Evolutionary conservation across 2,797 vertebrate genomes (phyloP).

Genomic region (Gallinago nigripennis): DNA sequence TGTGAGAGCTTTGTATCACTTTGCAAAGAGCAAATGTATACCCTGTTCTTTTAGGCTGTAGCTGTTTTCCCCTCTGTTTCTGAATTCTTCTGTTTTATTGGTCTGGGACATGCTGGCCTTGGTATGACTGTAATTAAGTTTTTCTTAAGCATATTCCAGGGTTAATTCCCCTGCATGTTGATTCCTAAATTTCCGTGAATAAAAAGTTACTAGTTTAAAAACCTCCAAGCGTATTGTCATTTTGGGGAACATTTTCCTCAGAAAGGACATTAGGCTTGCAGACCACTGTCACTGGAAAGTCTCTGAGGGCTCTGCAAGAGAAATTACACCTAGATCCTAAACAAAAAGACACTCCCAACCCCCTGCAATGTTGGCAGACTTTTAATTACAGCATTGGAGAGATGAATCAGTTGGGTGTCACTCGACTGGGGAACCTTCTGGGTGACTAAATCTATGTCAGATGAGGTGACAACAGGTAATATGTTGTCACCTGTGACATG

Average conservation of each 20-base stretch:
- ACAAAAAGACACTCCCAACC: background rate
- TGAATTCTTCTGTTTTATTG: background rate
- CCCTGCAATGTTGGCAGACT: background rate
- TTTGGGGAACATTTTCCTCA: background rate
- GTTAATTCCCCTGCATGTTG: background rate
- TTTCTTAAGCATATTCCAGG: background rate
- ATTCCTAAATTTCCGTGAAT: background rate
- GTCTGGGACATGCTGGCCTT: background rate
- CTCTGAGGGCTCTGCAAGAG: background rate
- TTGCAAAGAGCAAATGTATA: background rate
- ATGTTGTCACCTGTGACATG: too few species aligned
- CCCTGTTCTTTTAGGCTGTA: background rate
- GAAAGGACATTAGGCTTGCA: background rate
- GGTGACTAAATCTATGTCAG: conserved; percentile 10
- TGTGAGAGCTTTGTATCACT: background rate
- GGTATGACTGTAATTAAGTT: background rate
- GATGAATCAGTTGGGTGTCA: conserved; percentile 26
- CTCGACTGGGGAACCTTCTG: background rate
- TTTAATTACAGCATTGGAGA: background rate
- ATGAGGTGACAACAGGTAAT: background rate
- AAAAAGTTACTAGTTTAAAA: background rate
- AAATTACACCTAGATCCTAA: background rate
- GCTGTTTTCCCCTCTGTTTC: background rate
- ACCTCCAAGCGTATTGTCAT: rapidly evolving
- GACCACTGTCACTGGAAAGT: background rate